Evolutionary conservation across 2,797 vertebrate species (phyloP).

Genomic region (Denticeps clupeoides): DNA sequence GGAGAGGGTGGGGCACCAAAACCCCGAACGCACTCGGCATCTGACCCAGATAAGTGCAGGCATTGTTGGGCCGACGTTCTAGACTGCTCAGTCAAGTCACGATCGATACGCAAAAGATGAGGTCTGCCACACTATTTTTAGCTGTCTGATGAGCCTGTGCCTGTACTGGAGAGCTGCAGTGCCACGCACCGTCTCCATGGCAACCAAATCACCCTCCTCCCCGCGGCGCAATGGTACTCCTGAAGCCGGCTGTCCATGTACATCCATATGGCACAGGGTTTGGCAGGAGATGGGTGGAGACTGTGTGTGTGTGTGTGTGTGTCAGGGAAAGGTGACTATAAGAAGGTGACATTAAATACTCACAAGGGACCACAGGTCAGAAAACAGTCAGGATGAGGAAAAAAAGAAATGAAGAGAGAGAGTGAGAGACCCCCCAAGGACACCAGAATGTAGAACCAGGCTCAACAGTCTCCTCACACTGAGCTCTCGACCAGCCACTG

Average conservation of each 20-base stretch:
- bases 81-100: slow-evolving; percentile 41
- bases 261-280: not conserved
- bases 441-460: no score
- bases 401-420: not conserved
- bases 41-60: not conserved
- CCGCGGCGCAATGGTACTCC: slow-evolving; percentile 46
- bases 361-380: slow-evolving; percentile 20
- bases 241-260: slow-evolving; percentile 20
- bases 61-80: slow-evolving; percentile 17
- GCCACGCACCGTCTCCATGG: slow-evolving; percentile 45
- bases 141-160: slow-evolving; percentile 15
- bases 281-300: not conserved
- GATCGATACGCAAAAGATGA: slow-evolving; percentile 49
- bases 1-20: no score
- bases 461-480: no score
- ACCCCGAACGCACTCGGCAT: no score
- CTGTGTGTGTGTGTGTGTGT: not conserved
- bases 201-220: slow-evolving; percentile 44
- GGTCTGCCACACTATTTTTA: slow-evolving; percentile 53
- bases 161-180: slow-evolving; percentile 3
- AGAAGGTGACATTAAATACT: not conserved
- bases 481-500: no score
- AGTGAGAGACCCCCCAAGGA: no score
- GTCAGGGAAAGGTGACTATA: slow-evolving; percentile 33
- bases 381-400: not conserved